These are phyloP conservation scores for Centropus unirufus DNA, from an alignment of 2,113 vertebrate genomes.

Conservation along the genomic window DNA sequence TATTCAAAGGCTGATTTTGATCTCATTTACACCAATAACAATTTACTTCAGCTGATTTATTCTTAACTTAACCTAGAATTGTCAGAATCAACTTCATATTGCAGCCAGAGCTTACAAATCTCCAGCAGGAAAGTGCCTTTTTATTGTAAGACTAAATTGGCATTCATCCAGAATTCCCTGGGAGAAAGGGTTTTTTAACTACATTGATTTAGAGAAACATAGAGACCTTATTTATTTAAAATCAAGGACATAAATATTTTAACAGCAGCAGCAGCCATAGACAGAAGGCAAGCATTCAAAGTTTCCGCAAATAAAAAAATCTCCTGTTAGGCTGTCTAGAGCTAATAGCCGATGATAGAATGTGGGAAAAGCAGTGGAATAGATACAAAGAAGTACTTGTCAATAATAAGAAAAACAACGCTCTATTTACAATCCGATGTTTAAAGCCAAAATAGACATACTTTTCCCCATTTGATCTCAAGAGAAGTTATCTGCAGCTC, in stretches of 20 bases:
- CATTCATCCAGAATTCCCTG: slow-evolving; percentile 20
- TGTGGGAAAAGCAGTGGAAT: background rate
- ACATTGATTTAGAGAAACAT: slow-evolving; percentile 38
- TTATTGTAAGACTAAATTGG: slow-evolving; percentile 45
- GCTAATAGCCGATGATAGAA: slow-evolving; percentile 17
- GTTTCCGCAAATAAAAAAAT: background rate
- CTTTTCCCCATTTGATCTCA: slow-evolving; percentile 48
- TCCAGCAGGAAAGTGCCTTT: slow-evolving; percentile 47
- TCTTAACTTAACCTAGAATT: background rate
- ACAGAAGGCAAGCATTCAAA: slow-evolving; percentile 9
- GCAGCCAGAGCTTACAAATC: slow-evolving; percentile 61
- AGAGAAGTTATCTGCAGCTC: slow-evolving; percentile 59
- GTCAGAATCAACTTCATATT: slow-evolving; percentile 53
- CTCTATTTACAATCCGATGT: slow-evolving; percentile 24
- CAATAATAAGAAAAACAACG: slow-evolving; percentile 15
- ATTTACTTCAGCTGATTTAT: background rate
- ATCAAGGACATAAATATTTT: slow-evolving; percentile 38
- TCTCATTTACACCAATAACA: background rate
- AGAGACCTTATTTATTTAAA: slow-evolving; percentile 37
- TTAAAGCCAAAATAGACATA: slow-evolving; percentile 42
- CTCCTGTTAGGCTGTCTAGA: background rate
- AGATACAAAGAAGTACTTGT: slow-evolving; percentile 15
- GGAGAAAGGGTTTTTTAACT: background rate
- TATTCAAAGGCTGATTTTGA: background rate
- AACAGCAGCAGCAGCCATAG: slow-evolving; percentile 2